Conservation (phyloP, 2,797 vertebrate species). For the Rousettus madagascariensis region DNA sequence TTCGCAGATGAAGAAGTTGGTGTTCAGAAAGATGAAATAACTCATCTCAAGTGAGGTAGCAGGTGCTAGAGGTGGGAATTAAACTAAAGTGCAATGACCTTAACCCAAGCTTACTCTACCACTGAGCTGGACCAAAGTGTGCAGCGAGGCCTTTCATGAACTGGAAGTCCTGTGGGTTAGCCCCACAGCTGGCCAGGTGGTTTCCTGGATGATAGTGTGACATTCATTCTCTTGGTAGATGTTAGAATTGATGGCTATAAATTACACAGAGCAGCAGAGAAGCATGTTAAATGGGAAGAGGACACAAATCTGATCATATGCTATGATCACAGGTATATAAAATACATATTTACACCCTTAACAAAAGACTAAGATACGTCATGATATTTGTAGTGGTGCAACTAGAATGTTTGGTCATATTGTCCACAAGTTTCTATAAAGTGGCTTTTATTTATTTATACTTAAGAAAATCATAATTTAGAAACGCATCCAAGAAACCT, state of each 20-base stretch:
- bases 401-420: not conserved
- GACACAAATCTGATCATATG: not conserved
- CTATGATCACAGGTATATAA: not conserved
- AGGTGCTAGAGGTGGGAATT: not conserved
- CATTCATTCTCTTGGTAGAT: not conserved
- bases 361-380: not conserved
- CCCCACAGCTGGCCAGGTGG: not conserved
- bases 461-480: slow-evolving; percentile 8
- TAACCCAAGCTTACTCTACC: not conserved
- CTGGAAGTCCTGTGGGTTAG: not conserved
- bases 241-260: not conserved
- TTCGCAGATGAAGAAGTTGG: not conserved
- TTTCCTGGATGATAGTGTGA: not conserved
- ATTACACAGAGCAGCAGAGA: not conserved
- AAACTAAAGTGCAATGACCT: not conserved
- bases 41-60: not conserved
- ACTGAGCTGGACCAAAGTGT: fast-evolving
- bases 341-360: not conserved
- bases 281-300: not conserved
- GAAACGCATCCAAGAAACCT: slow-evolving; percentile 13
- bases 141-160: fast-evolving
- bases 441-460: slow-evolving; percentile 34
- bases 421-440: not conserved
- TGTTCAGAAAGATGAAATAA: not conserved
- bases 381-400: not conserved